Evolutionary conservation across 2,888 invertebrate species (phyloP), one percentile per base, ranked within the genome.

Genomic region (Troglohyphantes excavatus): DNA sequence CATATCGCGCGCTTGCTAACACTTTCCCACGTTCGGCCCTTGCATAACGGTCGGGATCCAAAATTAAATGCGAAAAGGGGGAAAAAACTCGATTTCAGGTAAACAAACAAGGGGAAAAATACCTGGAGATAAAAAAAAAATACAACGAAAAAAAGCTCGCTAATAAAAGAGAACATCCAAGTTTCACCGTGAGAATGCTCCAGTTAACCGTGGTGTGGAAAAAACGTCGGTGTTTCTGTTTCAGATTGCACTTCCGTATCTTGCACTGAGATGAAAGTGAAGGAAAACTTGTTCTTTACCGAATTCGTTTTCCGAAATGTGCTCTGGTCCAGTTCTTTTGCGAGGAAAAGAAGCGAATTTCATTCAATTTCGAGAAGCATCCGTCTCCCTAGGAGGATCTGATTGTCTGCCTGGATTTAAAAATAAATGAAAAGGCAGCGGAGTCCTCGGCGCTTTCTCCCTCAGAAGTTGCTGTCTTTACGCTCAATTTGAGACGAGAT

Each of bases 101-200:
- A 73, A 83, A 83, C 79, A 81, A 81, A 81, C 43, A 61, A 9
- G 17, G 13, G 27, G 53, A 53, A 68, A 78, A 53, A 73, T 39
- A 3, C 33, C 11, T 11, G 29, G 59, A 76, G 26, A 26, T 21
- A 65, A 29, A 23, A 46, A 21, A 73, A 73, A 68, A 33, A 59
- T 9, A 70, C 43, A 53, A 70, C n/a, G n/a, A n/a, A 53, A 53
- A 67, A 70, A 53, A 21, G 5, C 33, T 70, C 11, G 61, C 70
- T 26, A 29, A 76, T 76, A 76, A 85, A 85, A 59, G 76, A 39
- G 85, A 67, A 53, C 85, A 85, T 85, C 85, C 85, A 78, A 68
- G 61, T 68, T 85, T 78, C n/a, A 85, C 43, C 76, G 85, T 78
- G 85, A 78, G 85, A 86, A 70, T 78, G 85, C 19, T 86, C 85